Base-by-base conservation (phyloP, 2,797 vertebrate genomes). In the Etheostoma perlongum region DNA sequence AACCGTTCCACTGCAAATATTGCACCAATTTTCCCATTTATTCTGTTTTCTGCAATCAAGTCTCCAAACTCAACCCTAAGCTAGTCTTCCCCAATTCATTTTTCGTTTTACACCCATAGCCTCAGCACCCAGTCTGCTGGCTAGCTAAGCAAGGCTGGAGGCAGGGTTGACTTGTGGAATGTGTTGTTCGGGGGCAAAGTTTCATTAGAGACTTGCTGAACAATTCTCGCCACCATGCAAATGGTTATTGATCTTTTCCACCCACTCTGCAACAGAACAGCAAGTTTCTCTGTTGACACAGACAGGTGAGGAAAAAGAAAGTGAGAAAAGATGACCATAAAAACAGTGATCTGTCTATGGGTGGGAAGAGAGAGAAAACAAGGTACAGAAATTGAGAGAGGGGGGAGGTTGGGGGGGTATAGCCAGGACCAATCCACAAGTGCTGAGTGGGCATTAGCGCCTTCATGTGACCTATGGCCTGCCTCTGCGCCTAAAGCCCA, bases 391-490 rank as follows among this genome's bases (percentile, higher is more conserved):
- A 47, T 18, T 15, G 60, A 27, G 16, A 40, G 9, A 4, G 23
- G 9, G 40, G 36, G 36, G 36, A 12, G 36, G 36, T 40, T 13
- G 66, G 59, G 88, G 68, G 76, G 71, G 72, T 90, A 77, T 84
- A 76, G 86, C 89, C 88, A 85, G 79, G 91, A 85, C 78, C 88
- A 94, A 92, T 92, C 93, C 90, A 94, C 89, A 96, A 96, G 86
- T 93, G 92, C 91, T 95, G 91, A 96, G 90, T 92, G 93, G 94
- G 91, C 93, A 94, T 94, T 93, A 95, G 90, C 88, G 93, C 89
- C 96, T 93, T 94, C 94, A 93, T 94, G 91, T 95, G 94, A 97
- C 94, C 94, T 93, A 93, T 93, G 92, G 90, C 92, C 92, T 92
- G 92, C 90, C 94, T 94, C 92, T 93, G 90, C 64, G 93, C 91